These are phyloP conservation scores for Crocidura indochinensis DNA, from an alignment of 2,797 vertebrate genomes.

Conservation along the genomic window DNA sequence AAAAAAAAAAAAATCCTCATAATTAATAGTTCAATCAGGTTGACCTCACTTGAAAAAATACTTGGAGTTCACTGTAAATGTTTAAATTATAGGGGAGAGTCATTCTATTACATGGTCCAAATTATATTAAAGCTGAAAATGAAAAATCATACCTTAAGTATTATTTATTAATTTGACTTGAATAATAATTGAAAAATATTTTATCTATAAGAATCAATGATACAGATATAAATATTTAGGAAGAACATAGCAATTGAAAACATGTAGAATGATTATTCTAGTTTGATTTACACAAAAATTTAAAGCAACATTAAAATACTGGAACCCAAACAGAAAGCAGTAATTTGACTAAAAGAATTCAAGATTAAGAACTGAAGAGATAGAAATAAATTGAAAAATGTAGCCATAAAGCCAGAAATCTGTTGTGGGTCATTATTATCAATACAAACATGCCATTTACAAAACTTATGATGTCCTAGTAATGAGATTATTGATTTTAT, in stretches of 20 bases:
- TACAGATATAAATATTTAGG: no score
- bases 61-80: constrained; percentile 86
- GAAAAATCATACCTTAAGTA: neutral
- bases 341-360: constrained; percentile 9
- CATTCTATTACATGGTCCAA: constrained; percentile 82
- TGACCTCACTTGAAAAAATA: constrained; percentile 20
- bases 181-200: no score
- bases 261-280: neutral
- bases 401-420: neutral
- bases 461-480: neutral
- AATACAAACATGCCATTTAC: neutral
- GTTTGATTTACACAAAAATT: constrained; percentile 6
- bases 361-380: neutral
- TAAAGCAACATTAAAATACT: constrained; percentile 4
- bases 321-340: neutral
- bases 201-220: no score
- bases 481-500: neutral
- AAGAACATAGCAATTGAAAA: neutral
- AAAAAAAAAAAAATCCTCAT: no score
- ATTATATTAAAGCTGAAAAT: neutral
- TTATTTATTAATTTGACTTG: neutral
- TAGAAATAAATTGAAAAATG: neutral
- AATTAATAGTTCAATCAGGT: neutral
- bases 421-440: neutral
- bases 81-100: constrained; percentile 84